Evolutionary conservation across 2,888 invertebrate genomes (phyloP).

Genomic region (Ophion ventricosus): DNA sequence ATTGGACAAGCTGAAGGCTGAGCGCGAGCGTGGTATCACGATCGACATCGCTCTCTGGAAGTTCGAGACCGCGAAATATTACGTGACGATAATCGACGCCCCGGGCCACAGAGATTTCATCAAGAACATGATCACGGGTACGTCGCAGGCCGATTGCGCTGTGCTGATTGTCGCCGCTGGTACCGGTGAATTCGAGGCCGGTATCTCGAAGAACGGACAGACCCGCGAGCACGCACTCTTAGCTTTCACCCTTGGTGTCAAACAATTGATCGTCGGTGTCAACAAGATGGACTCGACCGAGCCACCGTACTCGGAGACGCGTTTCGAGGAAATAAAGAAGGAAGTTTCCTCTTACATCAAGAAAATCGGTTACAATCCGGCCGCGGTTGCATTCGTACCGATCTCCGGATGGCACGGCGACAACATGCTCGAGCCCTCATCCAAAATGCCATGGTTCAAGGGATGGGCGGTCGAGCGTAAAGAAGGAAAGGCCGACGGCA

Average conservation of each 20-base stretch:
- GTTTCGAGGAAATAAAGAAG: conserved; percentile 99
- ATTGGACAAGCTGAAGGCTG: conserved; percentile 99
- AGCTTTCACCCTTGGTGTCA: conserved; percentile 99
- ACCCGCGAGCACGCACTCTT: conserved; percentile 99
- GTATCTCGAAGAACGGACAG: conserved; percentile 99
- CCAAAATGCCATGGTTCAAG: conserved; percentile 99
- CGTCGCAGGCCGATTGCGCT: conserved; percentile 98
- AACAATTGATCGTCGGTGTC: conserved; percentile 99
- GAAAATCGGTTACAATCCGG: conserved; percentile 99
- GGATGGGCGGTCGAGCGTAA: conserved; percentile 98
- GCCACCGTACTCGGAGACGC: conserved; percentile 97
- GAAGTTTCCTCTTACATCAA: conserved; percentile 99
- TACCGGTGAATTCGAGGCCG: conserved; percentile 99
- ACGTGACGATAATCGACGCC: conserved; percentile 99
- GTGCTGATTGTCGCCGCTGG: conserved; percentile 99
- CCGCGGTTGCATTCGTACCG: conserved; percentile 98
- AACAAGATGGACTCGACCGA: conserved; percentile 99
- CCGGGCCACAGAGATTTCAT: conserved; percentile 99
- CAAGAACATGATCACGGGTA: conserved; percentile 99
- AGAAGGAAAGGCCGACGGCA: conserved; percentile 96
- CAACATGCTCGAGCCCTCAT: conserved; percentile 98
- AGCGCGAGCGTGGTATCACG: conserved; percentile 99
- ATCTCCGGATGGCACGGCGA: conserved; percentile 99
- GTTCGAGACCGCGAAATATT: conserved; percentile 97
- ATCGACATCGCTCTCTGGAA: conserved; percentile 99